Percentiles rank a stretch among this genome's conserved stretches.
phyloP scores from a whole-genome alignment of 1,140 invertebrate species.

The Achroia grisella region DNA sequence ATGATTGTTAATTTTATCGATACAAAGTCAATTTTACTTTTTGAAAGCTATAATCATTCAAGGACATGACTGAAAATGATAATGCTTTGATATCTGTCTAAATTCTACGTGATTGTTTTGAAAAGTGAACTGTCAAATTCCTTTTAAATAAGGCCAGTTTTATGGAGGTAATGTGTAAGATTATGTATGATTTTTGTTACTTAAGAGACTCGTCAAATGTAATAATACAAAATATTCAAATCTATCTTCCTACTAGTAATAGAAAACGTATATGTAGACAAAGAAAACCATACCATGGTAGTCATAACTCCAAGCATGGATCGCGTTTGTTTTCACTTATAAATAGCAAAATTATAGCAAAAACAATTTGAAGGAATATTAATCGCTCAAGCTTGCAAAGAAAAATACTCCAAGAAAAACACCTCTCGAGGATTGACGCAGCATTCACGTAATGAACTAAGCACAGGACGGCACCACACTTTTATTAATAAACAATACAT shows the following conservation, averaged over 20 bases:
- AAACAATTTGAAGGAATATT: slow-evolving; percentile 43
- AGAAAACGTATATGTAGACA: slow-evolving; percentile 59
- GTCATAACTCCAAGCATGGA: slow-evolving; percentile 73
- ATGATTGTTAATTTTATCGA: slow-evolving; percentile 1
- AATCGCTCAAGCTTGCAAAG: slow-evolving; percentile 56
- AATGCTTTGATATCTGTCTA: not conserved
- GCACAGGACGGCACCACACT: slow-evolving; percentile 60
- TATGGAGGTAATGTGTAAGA: too few species aligned
- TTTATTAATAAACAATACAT: slow-evolving; percentile 28
- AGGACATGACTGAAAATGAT: too few species aligned
- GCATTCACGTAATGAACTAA: slow-evolving; percentile 63
- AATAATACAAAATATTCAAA: slow-evolving; percentile 5
- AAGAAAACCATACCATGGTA: slow-evolving; percentile 74
- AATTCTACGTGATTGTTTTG: slow-evolving; percentile 9
- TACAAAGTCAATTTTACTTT: not conserved
- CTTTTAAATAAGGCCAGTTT: too few species aligned
- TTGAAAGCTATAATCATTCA: slow-evolving; percentile 11
- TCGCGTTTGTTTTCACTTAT: slow-evolving; percentile 61
- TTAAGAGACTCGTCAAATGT: too few species aligned
- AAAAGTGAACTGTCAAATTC: not conserved
- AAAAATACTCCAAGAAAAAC: slow-evolving; percentile 51
- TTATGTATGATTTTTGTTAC: too few species aligned
- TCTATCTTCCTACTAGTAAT: slow-evolving; percentile 54
- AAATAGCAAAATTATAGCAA: slow-evolving; percentile 58
- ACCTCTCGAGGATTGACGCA: slow-evolving; percentile 56